A percentile compares a stretch with the other conserved stretches of the same genome.
Evolutionary conservation across 2,797 vertebrate genomes (phyloP).

Genomic region (Phataginus tricuspis): DNA sequence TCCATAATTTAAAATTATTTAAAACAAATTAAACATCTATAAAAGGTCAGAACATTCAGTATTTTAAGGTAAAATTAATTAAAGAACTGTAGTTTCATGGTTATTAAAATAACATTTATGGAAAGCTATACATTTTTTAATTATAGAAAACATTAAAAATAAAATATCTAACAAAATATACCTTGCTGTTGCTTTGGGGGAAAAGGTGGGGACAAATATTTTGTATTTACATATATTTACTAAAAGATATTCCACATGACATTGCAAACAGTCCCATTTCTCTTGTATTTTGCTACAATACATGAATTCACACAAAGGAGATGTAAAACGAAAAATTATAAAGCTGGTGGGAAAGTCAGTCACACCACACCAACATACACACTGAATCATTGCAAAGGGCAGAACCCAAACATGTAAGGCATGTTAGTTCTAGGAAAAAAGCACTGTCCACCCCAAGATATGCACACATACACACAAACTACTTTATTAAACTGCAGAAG

Average conservation of each 20-base stretch:
- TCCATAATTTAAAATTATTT: conserved; percentile 67
- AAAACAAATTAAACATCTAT: conserved; percentile 58
- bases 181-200: conserved; percentile 39
- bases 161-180: conserved; percentile 52
- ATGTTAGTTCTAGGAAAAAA: not conserved
- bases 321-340: conserved; percentile 7
- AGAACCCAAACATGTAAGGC: not conserved
- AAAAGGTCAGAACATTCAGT: conserved; percentile 37
- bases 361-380: not conserved
- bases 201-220: conserved; percentile 30
- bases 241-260: conserved; percentile 36
- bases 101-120: conserved; percentile 67
- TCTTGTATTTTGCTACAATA: conserved; percentile 27
- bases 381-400: not conserved
- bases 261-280: conserved; percentile 29
- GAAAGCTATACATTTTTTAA: conserved; percentile 50
- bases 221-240: conserved; percentile 59
- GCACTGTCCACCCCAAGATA: not conserved
- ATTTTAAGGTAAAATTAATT: conserved; percentile 59
- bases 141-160: conserved; percentile 66
- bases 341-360: not conserved
- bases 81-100: conserved; percentile 29
- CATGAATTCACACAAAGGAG: conserved; percentile 32
- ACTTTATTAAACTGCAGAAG: not conserved
- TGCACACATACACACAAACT: not conserved